Conservation (phyloP, 1,140 invertebrate species). For the Drosophila malerkotliana region DNA sequence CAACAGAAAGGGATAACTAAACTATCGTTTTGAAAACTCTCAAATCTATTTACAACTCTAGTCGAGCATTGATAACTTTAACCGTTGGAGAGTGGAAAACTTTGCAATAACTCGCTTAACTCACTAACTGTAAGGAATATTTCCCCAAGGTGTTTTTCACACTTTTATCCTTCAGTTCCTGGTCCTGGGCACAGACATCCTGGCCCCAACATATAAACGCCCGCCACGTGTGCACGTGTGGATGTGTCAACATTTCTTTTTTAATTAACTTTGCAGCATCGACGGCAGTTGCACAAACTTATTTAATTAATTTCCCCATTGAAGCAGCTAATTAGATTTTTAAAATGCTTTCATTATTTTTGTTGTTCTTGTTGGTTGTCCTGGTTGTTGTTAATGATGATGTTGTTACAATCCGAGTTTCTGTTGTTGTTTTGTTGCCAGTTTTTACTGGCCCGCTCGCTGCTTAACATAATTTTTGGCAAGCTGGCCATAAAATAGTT, state of each 20-base stretch:
- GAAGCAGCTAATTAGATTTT: slow-evolving; percentile 79
- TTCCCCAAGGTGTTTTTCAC: slow-evolving; percentile 35
- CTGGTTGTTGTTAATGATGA: slow-evolving; percentile 22
- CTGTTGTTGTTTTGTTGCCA: slow-evolving; percentile 6
- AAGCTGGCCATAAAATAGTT: slow-evolving; percentile 64
- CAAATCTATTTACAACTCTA: slow-evolving; percentile 26
- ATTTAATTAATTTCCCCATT: slow-evolving; percentile 80
- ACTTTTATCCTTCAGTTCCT: slow-evolving; percentile 24
- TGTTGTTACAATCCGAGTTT: slow-evolving; percentile 31
- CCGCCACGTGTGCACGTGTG: slow-evolving; percentile 17
- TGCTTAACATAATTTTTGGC: slow-evolving; percentile 56
- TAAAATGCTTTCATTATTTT: slow-evolving; percentile 45
- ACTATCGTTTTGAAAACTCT: slow-evolving; percentile 22
- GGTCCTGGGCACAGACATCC: background rate
- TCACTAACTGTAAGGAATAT: slow-evolving; percentile 10
- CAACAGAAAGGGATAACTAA: slow-evolving; percentile 16
- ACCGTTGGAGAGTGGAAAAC: slow-evolving; percentile 14
- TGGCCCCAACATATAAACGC: background rate
- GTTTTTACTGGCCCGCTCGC: slow-evolving; percentile 21
- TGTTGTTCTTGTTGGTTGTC: slow-evolving; percentile 16
- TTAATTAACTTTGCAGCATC: slow-evolving; percentile 76
- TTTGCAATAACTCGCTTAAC: slow-evolving; percentile 37
- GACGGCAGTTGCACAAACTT: slow-evolving; percentile 69
- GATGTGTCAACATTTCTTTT: slow-evolving; percentile 61
- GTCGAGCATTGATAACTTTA: slow-evolving; percentile 26